These are phyloP conservation scores for Melanotaenia trifasciata DNA, from an alignment of 2,797 vertebrate species.

Conservation along the genomic window DNA sequence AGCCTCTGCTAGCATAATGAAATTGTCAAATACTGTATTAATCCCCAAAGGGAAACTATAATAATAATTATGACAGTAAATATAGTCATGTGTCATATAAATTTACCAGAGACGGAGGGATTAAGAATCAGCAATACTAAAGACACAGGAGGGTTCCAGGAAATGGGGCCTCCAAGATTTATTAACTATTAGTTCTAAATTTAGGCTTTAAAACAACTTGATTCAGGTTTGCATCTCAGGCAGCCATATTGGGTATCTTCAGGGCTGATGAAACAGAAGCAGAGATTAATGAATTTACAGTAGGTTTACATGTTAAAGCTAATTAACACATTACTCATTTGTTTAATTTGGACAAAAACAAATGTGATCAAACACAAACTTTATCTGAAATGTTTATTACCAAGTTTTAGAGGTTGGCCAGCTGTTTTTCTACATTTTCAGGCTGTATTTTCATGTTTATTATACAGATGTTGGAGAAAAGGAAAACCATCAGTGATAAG, in stretches of 20 bases:
- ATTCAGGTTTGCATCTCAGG: background rate
- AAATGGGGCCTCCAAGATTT: constrained; percentile 21
- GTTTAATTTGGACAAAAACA: background rate
- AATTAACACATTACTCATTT: background rate
- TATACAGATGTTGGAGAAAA: background rate
- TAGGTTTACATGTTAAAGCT: background rate
- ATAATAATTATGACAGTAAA: background rate
- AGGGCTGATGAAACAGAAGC: background rate
- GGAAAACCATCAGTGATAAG: background rate
- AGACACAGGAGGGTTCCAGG: constrained; percentile 5
- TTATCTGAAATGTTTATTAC: background rate
- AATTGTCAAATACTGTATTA: background rate
- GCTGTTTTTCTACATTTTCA: background rate
- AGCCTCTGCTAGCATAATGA: constrained; percentile 16
- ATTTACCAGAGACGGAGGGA: constrained; percentile 38
- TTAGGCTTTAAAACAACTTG: background rate
- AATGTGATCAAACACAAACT: background rate
- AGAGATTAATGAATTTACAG: background rate
- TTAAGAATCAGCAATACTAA: constrained; percentile 34
- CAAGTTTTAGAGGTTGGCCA: background rate
- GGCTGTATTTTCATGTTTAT: background rate
- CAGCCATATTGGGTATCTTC: background rate
- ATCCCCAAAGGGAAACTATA: background rate
- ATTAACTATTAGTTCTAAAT: background rate
- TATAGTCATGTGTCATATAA: constrained; percentile 14